phyloP scores from a whole-genome alignment of 1,140 invertebrate genomes.

The Drosophila subobscura region DNA sequence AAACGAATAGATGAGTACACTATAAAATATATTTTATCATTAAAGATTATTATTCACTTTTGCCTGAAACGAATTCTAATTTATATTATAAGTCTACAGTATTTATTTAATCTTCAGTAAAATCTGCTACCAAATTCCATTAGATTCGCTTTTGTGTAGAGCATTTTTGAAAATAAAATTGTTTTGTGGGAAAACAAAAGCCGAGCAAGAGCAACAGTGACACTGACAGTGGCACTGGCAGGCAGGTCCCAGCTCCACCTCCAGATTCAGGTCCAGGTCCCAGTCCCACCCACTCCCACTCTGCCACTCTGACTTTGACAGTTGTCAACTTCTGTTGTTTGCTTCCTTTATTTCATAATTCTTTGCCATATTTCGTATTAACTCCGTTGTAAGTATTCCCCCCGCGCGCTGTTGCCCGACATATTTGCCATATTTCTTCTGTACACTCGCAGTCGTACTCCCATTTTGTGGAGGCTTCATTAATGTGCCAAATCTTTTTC shows the following conservation, averaged over 20 bases:
- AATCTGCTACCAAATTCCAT: not conserved
- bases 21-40: too few relatives aligned
- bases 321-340: conserved; percentile 78
- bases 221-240: conserved; percentile 73
- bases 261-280: not conserved
- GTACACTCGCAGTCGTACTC: conserved; percentile 15
- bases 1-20: too few relatives aligned
- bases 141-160: conserved; percentile 9
- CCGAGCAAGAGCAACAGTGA: conserved; percentile 76
- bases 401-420: conserved; percentile 24
- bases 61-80: too few relatives aligned
- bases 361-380: conserved; percentile 11
- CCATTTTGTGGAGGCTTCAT: conserved; percentile 57
- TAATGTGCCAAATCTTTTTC: conserved; percentile 45
- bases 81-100: too few relatives aligned
- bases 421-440: conserved; percentile 41
- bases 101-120: not conserved
- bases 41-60: too few relatives aligned
- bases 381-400: not conserved
- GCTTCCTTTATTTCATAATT: conserved; percentile 57
- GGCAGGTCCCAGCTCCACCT: conserved; percentile 37
- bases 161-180: conserved; percentile 34
- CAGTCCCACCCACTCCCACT: not conserved
- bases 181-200: conserved; percentile 56
- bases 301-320: conserved; percentile 64